A percentile compares a stretch with the other conserved stretches of the same genome.
These are phyloP conservation scores for Diogma glabrata DNA, from an alignment of 2,888 invertebrate species.

Conservation along the genomic window DNA sequence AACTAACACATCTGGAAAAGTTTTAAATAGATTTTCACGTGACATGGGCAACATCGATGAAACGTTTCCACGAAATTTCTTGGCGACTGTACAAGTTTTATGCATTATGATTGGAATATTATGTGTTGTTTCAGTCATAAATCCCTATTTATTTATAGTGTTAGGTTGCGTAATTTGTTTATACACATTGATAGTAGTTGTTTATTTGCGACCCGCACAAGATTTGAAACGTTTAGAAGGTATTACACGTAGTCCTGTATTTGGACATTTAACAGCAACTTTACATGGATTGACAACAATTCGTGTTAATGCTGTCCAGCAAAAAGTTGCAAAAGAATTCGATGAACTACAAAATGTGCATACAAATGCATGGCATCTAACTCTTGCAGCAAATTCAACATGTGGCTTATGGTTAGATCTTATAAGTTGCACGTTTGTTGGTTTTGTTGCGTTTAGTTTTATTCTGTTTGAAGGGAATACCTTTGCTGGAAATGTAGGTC, in stretches of 20 bases:
- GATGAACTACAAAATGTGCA: constrained; percentile 53
- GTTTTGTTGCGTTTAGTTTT: constrained; percentile 50
- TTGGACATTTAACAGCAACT: constrained; percentile 80
- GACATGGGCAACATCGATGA: constrained; percentile 56
- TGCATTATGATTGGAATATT: constrained; percentile 60
- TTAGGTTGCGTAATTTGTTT: constrained; percentile 49
- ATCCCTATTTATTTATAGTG: constrained; percentile 54
- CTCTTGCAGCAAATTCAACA: constrained; percentile 38
- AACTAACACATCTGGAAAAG: constrained; percentile 63
- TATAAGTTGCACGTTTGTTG: constrained; percentile 54
- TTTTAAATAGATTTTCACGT: constrained; percentile 66
- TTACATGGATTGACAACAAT: constrained; percentile 80
- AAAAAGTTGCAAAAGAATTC: constrained; percentile 59
- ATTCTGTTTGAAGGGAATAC: constrained; percentile 42
- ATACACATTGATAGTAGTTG: constrained; percentile 50
- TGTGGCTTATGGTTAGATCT: constrained; percentile 66
- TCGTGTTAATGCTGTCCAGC: constrained; percentile 60
- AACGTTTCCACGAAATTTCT: constrained; percentile 40
- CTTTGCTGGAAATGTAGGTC: constrained; percentile 57
- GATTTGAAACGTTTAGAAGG: constrained; percentile 63
- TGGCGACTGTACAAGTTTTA: constrained; percentile 42
- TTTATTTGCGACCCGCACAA: constrained; percentile 62
- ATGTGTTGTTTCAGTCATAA: constrained; percentile 57
- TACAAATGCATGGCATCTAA: constrained; percentile 34
- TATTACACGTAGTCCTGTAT: constrained; percentile 77